Base-by-base conservation (phyloP, 2,888 invertebrate genomes). In the Drosophila pseudotalamancana region DNA sequence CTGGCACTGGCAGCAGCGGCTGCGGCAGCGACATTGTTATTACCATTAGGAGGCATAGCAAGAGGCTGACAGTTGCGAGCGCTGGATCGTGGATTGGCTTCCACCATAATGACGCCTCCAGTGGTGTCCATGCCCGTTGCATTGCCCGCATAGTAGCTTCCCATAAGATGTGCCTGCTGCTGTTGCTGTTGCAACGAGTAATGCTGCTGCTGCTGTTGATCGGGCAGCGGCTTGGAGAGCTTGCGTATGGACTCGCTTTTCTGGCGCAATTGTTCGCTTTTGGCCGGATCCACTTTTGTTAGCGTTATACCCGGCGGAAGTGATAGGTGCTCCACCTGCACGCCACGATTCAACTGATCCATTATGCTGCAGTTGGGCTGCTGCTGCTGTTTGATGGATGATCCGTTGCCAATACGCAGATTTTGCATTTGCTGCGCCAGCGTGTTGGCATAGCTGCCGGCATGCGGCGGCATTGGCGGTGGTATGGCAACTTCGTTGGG, bases 231-330 rank as follows among this genome's bases (percentile, higher is more conserved):
- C 59, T 89, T 89, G 3, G 90, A 85, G 14, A 91, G 86, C 59
- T 90, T 89, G 18, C 88, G 89, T 42, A 92, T 92, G 29, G 91
- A 90, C 65, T 91, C 91, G 8, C 90, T 90, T 67, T 91, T 91
- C 55, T 90, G 90, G 4, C 90, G 89, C 31, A 91, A 39, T 39
- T 87, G 88, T 46, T 91, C 91, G 48, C 90, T 90, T 50, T 89
- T 89, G 32, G 85, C 89, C 0, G 94, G 93, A 66, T 95, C 94
- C 0, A 96, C 95, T 61, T 95, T 93, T 0, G 95, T 96, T 32
- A 96, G 92, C 0, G 95, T 96, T 40, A 96, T 96, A n/a, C 96
- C 96, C 0, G 96, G 96, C 0, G 96, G 96, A 37, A 96, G 90
- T 32, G 92, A 92, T 16, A 95, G 87, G 71, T 94, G 94, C 6